Base-by-base conservation (phyloP, 1,140 invertebrate species). In the Eubasilissa regina region DNA sequence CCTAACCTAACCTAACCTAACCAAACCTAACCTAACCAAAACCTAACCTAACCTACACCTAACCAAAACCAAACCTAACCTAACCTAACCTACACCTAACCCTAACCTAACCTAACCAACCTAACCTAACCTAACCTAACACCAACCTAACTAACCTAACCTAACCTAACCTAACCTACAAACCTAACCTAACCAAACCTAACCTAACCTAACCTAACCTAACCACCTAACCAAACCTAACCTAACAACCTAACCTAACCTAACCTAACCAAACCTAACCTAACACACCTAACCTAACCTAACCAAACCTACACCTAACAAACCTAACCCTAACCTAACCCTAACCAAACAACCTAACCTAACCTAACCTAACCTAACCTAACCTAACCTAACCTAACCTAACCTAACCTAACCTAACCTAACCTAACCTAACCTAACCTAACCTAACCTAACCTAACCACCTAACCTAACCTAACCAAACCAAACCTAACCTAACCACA, bases 191-290 rank as follows among this genome's bases (percentile, higher is more conserved):
- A 79, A 79, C 77, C 68, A 75, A 64, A 79, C 77, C 64, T 79
- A 73, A 73, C 70, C 70, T 73, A 73, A 73, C 70, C 70, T 73
- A 73, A 73, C 70, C 70, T 73, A 80, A 81, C 80, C 80, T 81
- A 79, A 81, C 80, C 66, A 81, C 77, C 66, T 81, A 81, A 81
- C 75, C 75, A 70, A 78, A 84, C 83, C 81, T 84, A 84, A 84
- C 84, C 84, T 84, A 84, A 84, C 84, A 74, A 78, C 77, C 77
- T 73, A 83, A 79, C 84, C 77, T 85, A 85, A 85, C 84, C 84
- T 84, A 84, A 85, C 84, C 84, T 80, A 85, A 84, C 84, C 84
- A 84, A 84, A 83, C 84, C 80, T 84, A 83, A 84, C 83, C 83
- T 84, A 73, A 73, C 70, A 83, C 83, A 84, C 83, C 82, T 84